phyloP scores from a whole-genome alignment of 2,888 invertebrate genomes.

The Fabriciana adippe region DNA sequence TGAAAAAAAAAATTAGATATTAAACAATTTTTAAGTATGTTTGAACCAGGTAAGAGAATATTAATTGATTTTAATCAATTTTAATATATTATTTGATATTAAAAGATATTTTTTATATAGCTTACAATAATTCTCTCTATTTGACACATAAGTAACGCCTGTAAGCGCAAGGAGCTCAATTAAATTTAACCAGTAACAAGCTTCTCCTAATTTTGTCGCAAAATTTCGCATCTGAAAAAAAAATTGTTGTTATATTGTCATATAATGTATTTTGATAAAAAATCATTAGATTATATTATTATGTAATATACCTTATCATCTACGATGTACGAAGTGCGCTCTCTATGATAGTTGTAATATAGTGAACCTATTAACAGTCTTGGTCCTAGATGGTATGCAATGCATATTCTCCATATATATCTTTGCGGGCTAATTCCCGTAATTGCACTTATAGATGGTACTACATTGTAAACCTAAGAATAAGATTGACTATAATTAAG shows the following conservation, averaged over 20 bases:
- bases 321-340: conserved; percentile 83
- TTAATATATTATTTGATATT: neutral
- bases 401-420: conserved; percentile 95
- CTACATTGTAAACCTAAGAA: conserved; percentile 93
- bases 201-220: conserved; percentile 84
- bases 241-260: conserved; percentile 11
- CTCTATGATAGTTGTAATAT: conserved; percentile 91
- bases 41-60: too few species aligned
- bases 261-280: neutral
- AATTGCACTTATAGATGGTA: conserved; percentile 97
- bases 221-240: conserved; percentile 72
- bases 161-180: conserved; percentile 93
- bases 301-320: conserved; percentile 71
- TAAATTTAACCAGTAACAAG: conserved; percentile 92
- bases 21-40: neutral
- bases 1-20: conserved; percentile 68
- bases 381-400: conserved; percentile 95
- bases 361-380: conserved; percentile 93
- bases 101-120: conserved; percentile 44
- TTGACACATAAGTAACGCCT: conserved; percentile 96
- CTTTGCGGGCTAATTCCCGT: conserved; percentile 96
- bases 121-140: conserved; percentile 97
- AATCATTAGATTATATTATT: neutral
- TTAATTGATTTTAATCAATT: neutral
- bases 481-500: conserved; percentile 14